Conservation (phyloP, 2,888 invertebrate species). For the Oligia strigilis region DNA sequence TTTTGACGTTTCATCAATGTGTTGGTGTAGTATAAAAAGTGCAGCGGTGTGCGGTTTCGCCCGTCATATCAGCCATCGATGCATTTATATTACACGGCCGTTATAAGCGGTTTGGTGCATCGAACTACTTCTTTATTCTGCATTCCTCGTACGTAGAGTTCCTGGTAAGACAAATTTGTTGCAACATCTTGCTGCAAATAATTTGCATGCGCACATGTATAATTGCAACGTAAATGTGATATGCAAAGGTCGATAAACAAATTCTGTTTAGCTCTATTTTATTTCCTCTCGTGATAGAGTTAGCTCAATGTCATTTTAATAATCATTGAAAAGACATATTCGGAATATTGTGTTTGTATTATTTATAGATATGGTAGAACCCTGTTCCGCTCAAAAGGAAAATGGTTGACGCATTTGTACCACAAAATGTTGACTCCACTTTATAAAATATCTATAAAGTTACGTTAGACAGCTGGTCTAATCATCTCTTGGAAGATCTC, state of each 20-base stretch:
- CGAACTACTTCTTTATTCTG: conserved; percentile 80
- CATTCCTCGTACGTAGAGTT: conserved; percentile 86
- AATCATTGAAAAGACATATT: background rate
- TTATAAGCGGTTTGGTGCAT: conserved; percentile 76
- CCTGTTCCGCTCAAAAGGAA: background rate
- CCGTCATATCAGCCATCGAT: conserved; percentile 67
- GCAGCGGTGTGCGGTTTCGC: conserved; percentile 54
- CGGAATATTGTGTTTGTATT: background rate
- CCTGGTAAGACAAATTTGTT: conserved; percentile 82
- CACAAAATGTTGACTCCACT: background rate
- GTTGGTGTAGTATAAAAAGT: conserved; percentile 31
- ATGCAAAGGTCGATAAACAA: background rate
- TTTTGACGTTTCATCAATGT: conserved; percentile 35
- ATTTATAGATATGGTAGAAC: too few relatives aligned
- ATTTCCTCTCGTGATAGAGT: background rate
- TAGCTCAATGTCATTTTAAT: background rate
- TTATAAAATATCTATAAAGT: background rate
- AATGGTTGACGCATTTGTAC: background rate
- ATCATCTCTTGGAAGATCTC: conserved; percentile 3
- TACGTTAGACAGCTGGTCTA: conserved; percentile 1
- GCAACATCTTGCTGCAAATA: conserved; percentile 48
- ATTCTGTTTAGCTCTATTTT: background rate
- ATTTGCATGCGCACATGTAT: conserved; percentile 9
- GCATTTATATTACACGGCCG: conserved; percentile 65
- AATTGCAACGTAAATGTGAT: background rate